Conservation (phyloP, 2,888 invertebrate species). For the Torymus tubicola region DNA sequence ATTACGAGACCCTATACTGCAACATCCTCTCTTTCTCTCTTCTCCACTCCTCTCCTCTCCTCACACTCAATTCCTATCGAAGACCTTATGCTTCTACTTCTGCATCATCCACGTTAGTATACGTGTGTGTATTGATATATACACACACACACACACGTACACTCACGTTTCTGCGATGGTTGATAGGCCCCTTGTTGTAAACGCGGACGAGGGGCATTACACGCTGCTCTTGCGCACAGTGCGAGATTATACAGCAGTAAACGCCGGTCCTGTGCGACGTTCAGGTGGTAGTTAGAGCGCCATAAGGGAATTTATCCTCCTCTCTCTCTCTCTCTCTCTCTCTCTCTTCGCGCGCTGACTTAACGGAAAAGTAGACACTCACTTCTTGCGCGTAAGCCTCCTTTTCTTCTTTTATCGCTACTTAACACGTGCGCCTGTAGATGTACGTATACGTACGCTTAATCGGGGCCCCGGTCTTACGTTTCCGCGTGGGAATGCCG, state of each 20-base stretch:
- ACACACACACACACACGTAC: too few species aligned
- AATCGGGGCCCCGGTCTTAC: constrained; percentile 26
- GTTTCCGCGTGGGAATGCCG: not conserved
- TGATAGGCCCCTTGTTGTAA: too few species aligned
- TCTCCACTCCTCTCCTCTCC: too few species aligned
- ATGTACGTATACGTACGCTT: constrained; percentile 9
- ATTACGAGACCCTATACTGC: too few species aligned
- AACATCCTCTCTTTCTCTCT: too few species aligned
- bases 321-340: not conserved
- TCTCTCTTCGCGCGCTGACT: not conserved
- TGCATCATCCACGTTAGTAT: too few species aligned
- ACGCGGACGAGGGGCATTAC: too few species aligned
- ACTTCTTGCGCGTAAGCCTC: not conserved
- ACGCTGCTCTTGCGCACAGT: too few species aligned
- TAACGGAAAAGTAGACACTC: constrained; percentile 28
- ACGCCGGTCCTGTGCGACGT: not conserved
- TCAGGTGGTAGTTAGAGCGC: constrained; percentile 25
- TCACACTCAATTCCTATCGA: too few species aligned
- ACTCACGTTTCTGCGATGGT: too few species aligned
- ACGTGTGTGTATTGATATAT: too few species aligned
- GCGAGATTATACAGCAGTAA: constrained; percentile 23
- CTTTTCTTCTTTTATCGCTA: constrained; percentile 1
- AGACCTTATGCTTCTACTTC: too few species aligned
- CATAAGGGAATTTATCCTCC: constrained; percentile 30
- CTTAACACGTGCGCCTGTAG: constrained; percentile 9